Conservation (phyloP, 2,888 invertebrate genomes). For the Morinoia aosen region DNA sequence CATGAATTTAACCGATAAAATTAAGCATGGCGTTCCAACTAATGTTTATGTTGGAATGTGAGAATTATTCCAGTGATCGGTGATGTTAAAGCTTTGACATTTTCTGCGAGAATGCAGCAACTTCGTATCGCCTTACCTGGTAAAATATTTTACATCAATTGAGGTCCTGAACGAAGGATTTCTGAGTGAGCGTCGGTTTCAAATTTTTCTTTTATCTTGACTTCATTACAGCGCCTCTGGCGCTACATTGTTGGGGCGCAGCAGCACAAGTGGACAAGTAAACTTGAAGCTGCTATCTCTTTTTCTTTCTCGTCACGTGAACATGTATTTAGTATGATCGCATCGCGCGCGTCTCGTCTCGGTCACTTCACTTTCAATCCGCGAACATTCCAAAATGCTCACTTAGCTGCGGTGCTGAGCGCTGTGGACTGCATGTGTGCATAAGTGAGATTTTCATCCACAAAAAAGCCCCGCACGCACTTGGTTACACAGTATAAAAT, state of each 20-base stretch:
- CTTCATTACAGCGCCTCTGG: not conserved
- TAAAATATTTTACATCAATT: not conserved
- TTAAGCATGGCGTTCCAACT: not conserved
- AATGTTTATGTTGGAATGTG: not conserved
- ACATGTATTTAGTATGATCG: not conserved
- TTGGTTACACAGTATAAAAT: too few relatives aligned
- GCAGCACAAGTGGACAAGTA: not conserved
- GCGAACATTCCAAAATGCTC: too few relatives aligned
- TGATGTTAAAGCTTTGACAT: not conserved
- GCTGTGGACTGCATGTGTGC: too few relatives aligned
- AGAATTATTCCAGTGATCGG: not conserved
- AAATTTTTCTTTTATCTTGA: not conserved
- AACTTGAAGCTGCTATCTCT: not conserved
- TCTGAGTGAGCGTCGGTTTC: not conserved
- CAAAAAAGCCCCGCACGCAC: too few relatives aligned
- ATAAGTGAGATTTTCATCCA: too few relatives aligned
- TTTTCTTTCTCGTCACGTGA: not conserved
- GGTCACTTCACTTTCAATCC: too few relatives aligned
- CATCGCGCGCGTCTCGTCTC: too few relatives aligned
- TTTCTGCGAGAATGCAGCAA: not conserved
- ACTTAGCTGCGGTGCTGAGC: too few relatives aligned
- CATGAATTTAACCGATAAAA: too few relatives aligned
- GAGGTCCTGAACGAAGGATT: not conserved
- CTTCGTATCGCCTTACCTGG: not conserved
- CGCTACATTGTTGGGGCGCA: not conserved